Conservation (phyloP, 2,113 vertebrate genomes). For the Struthio camelus region DNA sequence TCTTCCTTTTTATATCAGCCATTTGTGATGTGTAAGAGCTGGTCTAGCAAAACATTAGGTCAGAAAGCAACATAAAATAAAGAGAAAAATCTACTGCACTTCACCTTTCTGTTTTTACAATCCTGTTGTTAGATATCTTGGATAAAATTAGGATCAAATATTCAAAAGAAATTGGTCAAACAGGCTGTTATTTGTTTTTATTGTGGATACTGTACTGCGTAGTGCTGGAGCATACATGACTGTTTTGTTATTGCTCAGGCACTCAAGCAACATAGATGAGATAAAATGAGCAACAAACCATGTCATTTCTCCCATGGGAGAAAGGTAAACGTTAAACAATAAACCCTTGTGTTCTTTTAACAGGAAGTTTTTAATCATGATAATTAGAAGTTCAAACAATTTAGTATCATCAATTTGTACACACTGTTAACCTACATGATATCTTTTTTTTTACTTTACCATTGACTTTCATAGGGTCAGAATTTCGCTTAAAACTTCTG, state of each 20-base stretch:
- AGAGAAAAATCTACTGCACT: background rate
- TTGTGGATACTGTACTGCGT: background rate
- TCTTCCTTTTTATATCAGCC: background rate
- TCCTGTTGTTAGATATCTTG: background rate
- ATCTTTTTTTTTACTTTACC: constrained; percentile 34
- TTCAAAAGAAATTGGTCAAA: background rate
- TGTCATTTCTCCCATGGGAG: constrained; percentile 56
- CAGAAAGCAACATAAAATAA: background rate
- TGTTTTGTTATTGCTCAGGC: constrained; percentile 49
- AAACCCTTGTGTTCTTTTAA: too few relatives aligned
- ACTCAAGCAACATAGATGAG: constrained; percentile 44
- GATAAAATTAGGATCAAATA: constrained; percentile 3
- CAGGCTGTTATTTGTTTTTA: constrained; percentile 3
- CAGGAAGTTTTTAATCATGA: constrained; percentile 57
- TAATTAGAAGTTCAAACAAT: constrained; percentile 61
- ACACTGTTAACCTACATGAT: constrained; percentile 13
- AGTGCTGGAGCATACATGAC: background rate
- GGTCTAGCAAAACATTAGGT: background rate
- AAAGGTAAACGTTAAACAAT: constrained; percentile 65
- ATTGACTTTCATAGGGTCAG: constrained; percentile 23
- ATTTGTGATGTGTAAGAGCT: background rate
- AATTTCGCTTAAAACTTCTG: constrained; percentile 19
- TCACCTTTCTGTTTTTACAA: background rate
- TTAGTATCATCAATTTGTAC: constrained; percentile 55
- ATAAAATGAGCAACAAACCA: constrained; percentile 64